phyloP scores from a whole-genome alignment of 1,140 invertebrate species.

The Melanaphis sacchari region DNA sequence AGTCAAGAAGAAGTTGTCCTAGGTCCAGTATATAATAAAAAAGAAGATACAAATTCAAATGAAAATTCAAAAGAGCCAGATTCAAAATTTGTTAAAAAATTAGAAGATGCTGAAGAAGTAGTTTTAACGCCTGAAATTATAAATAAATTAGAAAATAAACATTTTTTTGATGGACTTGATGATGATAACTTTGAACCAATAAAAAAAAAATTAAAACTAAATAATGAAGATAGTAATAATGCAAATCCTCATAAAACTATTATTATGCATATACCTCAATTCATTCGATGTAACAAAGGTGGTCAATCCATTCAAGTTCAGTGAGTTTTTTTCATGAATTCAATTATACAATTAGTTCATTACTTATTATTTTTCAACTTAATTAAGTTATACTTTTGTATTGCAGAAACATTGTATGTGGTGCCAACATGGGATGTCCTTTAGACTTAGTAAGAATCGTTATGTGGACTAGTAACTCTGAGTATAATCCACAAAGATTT shows the following conservation, averaged over 20 bases:
- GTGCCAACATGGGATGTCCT: slow-evolving; percentile 88
- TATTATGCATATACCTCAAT: slow-evolving; percentile 50
- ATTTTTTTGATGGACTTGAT: slow-evolving; percentile 31
- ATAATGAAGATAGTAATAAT: neutral
- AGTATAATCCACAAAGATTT: slow-evolving; percentile 98
- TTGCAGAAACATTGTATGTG: slow-evolving; percentile 91
- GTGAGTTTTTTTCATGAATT: slow-evolving; percentile 37
- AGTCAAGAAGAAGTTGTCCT: slow-evolving; percentile 5
- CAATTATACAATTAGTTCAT: neutral
- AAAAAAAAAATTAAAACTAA: slow-evolving; percentile 47
- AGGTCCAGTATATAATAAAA: neutral
- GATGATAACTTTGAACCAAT: slow-evolving; percentile 48
- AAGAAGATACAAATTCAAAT: neutral
- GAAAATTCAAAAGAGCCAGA: neutral
- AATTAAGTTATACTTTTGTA: neutral
- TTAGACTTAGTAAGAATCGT: slow-evolving; percentile 91
- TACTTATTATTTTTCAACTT: neutral
- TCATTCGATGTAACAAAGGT: slow-evolving; percentile 44
- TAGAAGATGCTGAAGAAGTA: slow-evolving; percentile 32
- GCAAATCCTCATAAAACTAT: slow-evolving; percentile 49
- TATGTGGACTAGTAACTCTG: slow-evolving; percentile 95
- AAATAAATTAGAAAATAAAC: neutral
- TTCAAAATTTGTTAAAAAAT: neutral
- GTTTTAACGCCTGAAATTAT: slow-evolving; percentile 15
- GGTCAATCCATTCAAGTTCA: slow-evolving; percentile 58